Conservation (phyloP, 2,888 invertebrate genomes). For the Caradrina kadenii region DNA sequence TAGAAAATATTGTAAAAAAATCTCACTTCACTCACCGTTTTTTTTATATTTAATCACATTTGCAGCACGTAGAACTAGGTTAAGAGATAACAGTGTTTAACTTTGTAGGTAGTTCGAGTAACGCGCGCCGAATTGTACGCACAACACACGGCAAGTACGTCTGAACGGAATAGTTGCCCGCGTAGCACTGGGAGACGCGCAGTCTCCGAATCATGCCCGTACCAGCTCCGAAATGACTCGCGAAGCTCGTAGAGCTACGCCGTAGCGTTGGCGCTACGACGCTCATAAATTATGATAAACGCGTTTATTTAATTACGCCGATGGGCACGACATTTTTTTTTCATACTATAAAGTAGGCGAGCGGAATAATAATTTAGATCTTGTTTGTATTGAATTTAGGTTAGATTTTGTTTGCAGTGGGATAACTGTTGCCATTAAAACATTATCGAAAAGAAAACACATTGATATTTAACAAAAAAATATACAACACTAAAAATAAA, state of each 20-base stretch:
- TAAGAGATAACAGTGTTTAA: constrained; percentile 59
- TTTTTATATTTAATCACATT: constrained; percentile 77
- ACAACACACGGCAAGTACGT: constrained; percentile 67
- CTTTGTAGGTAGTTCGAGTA: constrained; percentile 63
- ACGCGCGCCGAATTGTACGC: constrained; percentile 62
- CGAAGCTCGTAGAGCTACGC: constrained; percentile 68
- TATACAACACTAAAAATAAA: constrained; percentile 10
- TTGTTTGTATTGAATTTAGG: constrained; percentile 54
- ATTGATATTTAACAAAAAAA: neutral
- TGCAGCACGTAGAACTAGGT: constrained; percentile 66
- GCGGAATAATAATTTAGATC: constrained; percentile 55
- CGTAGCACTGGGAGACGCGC: constrained; percentile 85
- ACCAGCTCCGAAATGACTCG: constrained; percentile 73
- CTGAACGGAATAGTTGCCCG: constrained; percentile 68
- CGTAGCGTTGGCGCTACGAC: constrained; percentile 67
- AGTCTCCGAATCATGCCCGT: constrained; percentile 82
- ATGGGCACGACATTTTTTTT: constrained; percentile 61
- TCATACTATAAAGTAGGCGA: constrained; percentile 31
- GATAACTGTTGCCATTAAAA: constrained; percentile 2
- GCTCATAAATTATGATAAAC: constrained; percentile 74
- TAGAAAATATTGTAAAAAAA: constrained; percentile 52
- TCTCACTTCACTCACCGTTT: constrained; percentile 78
- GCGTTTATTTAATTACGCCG: constrained; percentile 74
- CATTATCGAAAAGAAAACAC: too few species aligned
- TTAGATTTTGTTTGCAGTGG: constrained; percentile 22